phyloP scores from a whole-genome alignment of 2,888 invertebrate species.

The Schizaphis graminum region DNA sequence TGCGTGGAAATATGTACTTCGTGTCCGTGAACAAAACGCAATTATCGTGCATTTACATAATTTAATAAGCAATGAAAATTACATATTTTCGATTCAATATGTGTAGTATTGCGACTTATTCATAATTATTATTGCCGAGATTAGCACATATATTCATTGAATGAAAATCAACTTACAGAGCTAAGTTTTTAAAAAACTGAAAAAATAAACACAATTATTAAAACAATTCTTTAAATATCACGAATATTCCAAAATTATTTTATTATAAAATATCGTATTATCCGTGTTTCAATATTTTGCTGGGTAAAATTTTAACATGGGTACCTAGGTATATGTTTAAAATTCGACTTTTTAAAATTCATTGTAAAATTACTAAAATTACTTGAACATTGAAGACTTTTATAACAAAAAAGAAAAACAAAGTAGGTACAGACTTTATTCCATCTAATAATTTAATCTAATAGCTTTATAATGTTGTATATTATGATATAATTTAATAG shows the following conservation, averaged over 20 bases:
- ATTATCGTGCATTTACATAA: constrained; percentile 64
- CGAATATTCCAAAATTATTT: not conserved
- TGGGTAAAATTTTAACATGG: not conserved
- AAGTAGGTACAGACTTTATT: not conserved
- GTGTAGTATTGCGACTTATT: not conserved
- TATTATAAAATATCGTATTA: not conserved
- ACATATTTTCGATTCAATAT: constrained; percentile 58
- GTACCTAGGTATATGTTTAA: not conserved
- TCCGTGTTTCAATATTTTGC: not conserved
- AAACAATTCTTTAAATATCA: not conserved
- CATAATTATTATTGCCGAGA: not conserved
- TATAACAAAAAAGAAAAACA: not conserved
- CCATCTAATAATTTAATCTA: too few species aligned
- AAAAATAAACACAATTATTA: not conserved
- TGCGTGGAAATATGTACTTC: constrained; percentile 52
- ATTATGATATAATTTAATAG: constrained; percentile 5
- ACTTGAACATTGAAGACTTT: not conserved
- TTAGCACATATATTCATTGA: not conserved
- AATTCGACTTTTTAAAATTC: not conserved
- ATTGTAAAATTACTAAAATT: not conserved
- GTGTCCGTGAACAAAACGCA: constrained; percentile 65
- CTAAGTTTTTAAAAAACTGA: not conserved
- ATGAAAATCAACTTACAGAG: not conserved
- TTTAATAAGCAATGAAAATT: constrained; percentile 56
- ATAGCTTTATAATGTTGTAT: not conserved